These are phyloP conservation scores for Rhodophaea formosa DNA, from an alignment of 2,888 invertebrate species.

Conservation along the genomic window DNA sequence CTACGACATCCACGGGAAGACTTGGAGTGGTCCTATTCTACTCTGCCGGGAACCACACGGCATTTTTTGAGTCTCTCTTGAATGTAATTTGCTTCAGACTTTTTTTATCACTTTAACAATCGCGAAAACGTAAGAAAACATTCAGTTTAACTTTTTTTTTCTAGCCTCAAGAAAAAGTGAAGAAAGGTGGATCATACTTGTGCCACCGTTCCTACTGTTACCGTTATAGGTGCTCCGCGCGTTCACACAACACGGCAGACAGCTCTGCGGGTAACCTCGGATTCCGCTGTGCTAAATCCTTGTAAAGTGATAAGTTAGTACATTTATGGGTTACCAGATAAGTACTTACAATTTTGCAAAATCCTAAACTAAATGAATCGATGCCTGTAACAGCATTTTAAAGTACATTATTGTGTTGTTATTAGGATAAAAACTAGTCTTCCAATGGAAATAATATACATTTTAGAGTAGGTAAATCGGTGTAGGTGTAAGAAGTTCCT, in stretches of 20 bases:
- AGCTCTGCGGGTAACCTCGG: slow-evolving; percentile 96
- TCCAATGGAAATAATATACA: slow-evolving; percentile 20
- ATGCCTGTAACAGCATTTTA: not conserved
- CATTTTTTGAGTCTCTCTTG: too few relatives aligned
- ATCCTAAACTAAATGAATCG: not conserved
- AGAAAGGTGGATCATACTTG: slow-evolving; percentile 97
- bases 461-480: not conserved
- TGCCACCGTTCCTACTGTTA: slow-evolving; percentile 95
- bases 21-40: too few relatives aligned
- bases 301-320: slow-evolving; percentile 5
- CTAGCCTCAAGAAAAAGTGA: slow-evolving; percentile 88
- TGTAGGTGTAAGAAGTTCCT: not conserved
- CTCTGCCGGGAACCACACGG: too few relatives aligned
- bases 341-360: slow-evolving; percentile 23
- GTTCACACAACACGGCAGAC: slow-evolving; percentile 96
- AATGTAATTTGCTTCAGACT: too few relatives aligned
- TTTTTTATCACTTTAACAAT: slow-evolving; percentile 11
- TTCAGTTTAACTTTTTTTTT: slow-evolving; percentile 31
- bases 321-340: not conserved
- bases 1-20: too few relatives aligned
- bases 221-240: slow-evolving; percentile 95
- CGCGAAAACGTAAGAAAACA: too few relatives aligned
- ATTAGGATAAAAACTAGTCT: slow-evolving; percentile 21
- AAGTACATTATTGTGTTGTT: not conserved
- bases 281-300: slow-evolving; percentile 90